Evolutionary conservation across 2,888 invertebrate genomes (phyloP).

Genomic region (Pherbina coryleti): DNA sequence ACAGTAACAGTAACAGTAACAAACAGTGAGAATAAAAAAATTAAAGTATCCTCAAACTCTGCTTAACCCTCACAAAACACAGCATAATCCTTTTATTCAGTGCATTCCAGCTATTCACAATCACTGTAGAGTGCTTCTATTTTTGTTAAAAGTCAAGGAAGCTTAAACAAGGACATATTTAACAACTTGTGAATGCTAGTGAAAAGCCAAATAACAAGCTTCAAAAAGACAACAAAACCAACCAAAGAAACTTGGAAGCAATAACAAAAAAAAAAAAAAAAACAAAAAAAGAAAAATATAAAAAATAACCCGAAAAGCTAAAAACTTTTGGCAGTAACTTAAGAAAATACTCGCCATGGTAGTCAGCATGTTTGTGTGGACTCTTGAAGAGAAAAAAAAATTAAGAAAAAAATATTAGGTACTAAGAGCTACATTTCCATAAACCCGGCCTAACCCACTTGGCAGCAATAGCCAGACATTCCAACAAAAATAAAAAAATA

Average conservation of each 20-base stretch:
- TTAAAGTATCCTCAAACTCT: no score
- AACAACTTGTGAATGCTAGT: conserved; percentile 9
- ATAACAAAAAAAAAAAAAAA: background rate
- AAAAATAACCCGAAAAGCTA: background rate
- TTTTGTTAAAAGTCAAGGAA: no score
- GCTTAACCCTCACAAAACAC: no score
- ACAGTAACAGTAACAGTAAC: no score
- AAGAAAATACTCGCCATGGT: conserved; percentile 3
- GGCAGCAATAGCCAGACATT: conserved; percentile 5
- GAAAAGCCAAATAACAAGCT: conserved; percentile 16
- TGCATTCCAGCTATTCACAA: no score
- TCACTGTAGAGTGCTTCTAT: no score
- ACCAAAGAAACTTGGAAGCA: background rate
- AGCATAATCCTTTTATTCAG: no score
- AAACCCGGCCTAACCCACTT: conserved; percentile 19
- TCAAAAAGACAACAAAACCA: background rate
- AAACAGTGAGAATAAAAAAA: no score
- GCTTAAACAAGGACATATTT: background rate
- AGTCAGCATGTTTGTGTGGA: background rate
- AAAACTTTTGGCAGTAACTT: conserved; percentile 23
- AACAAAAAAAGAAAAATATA: no score
- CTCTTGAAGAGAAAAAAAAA: background rate
- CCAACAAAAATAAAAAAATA: background rate
- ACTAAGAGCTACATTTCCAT: background rate
- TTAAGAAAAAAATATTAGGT: background rate